These are phyloP conservation scores for Danio aesculapii DNA, from an alignment of 2,797 vertebrate species.

Conservation along the genomic window DNA sequence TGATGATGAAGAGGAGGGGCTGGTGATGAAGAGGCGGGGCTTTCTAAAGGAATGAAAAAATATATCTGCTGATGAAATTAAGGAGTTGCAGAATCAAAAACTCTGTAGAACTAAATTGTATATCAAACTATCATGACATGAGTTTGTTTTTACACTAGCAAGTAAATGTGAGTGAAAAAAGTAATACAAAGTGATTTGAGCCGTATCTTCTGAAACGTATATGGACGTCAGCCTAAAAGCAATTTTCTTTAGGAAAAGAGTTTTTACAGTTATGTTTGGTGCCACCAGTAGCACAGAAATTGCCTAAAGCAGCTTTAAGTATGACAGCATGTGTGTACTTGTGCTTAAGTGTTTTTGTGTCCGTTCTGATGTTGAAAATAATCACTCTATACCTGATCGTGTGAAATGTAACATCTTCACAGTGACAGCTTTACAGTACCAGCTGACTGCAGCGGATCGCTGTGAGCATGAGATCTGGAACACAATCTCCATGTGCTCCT, in stretches of 20 bases:
- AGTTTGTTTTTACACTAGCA: no score
- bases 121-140: no score
- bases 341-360: slow-evolving; percentile 11
- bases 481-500: slow-evolving; percentile 15
- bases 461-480: slow-evolving; percentile 25
- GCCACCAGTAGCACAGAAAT: not conserved
- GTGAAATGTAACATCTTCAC: not conserved
- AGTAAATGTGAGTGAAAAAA: no score
- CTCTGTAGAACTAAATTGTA: no score
- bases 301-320: slow-evolving; percentile 9
- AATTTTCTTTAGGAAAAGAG: slow-evolving; percentile 4
- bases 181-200: not conserved
- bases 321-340: not conserved
- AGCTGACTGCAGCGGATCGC: slow-evolving; percentile 1
- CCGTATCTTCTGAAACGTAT: not conserved
- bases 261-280: not conserved
- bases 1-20: no score
- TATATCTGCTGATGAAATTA: no score
- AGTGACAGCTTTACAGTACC: slow-evolving; percentile 10
- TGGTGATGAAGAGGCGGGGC: no score
- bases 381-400: slow-evolving; percentile 29
- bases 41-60: no score
- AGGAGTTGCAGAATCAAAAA: no score
- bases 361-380: slow-evolving; percentile 12
- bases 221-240: not conserved